Conservation (phyloP, 2,888 invertebrate genomes). For the Cyrtodaria siliqua region DNA sequence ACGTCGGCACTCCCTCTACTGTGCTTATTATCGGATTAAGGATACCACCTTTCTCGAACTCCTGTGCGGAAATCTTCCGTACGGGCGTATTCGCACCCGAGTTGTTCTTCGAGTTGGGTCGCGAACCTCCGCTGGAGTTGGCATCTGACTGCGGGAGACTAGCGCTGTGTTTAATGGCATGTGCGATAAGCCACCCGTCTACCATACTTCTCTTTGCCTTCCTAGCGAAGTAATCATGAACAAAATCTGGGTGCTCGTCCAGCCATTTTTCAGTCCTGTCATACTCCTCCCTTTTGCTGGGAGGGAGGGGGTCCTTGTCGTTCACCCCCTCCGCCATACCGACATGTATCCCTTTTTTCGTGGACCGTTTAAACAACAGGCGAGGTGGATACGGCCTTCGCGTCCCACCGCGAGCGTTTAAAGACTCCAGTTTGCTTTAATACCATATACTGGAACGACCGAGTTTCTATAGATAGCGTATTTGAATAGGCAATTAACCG, state of each 20-base stretch:
- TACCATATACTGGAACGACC: slow-evolving; percentile 11
- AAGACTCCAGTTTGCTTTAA: slow-evolving; percentile 56
- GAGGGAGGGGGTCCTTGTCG: slow-evolving; percentile 64
- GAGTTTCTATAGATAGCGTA: slow-evolving; percentile 46
- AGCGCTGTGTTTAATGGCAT: slow-evolving; percentile 79
- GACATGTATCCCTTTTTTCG: slow-evolving; percentile 52
- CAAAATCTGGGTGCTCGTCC: slow-evolving; percentile 98
- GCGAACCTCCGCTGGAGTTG: slow-evolving; percentile 79
- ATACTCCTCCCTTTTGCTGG: slow-evolving; percentile 73
- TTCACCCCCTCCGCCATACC: slow-evolving; percentile 63
- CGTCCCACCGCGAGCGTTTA: slow-evolving; percentile 50
- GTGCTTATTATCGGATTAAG: slow-evolving; percentile 95
- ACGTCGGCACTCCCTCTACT: slow-evolving; percentile 97
- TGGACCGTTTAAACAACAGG: slow-evolving; percentile 56
- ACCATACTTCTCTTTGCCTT: slow-evolving; percentile 97
- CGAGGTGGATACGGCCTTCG: slow-evolving; percentile 61
- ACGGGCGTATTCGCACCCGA: slow-evolving; percentile 97
- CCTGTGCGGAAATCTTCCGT: slow-evolving; percentile 97
- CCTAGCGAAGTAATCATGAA: slow-evolving; percentile 96
- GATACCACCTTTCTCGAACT: slow-evolving; percentile 96
- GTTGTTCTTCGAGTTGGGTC: slow-evolving; percentile 83
- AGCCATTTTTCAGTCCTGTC: slow-evolving; percentile 95
- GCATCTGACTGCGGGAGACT: slow-evolving; percentile 66
- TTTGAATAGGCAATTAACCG: slow-evolving; percentile 69
- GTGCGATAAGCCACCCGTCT: slow-evolving; percentile 94